Evolutionary conservation across 2,797 vertebrate genomes (phyloP).

Genomic region (Perodicticus potto): DNA sequence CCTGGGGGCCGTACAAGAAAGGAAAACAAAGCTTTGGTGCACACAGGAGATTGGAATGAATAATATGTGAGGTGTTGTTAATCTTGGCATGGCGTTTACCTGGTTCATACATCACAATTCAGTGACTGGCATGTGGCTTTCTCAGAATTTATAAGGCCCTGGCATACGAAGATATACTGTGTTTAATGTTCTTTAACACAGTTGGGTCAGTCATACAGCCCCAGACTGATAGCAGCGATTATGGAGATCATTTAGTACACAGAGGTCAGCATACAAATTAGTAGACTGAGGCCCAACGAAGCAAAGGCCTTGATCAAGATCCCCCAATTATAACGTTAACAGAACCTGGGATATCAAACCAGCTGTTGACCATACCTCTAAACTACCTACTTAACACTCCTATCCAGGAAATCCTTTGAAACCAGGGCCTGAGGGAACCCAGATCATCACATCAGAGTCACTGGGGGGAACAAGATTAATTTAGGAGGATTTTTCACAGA

Average conservation of each 20-base stretch:
- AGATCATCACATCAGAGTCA: background rate
- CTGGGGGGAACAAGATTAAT: background rate
- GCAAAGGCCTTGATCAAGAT: background rate
- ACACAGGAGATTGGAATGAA: background rate
- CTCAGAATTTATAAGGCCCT: background rate
- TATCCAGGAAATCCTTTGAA: background rate
- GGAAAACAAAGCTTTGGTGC: background rate
- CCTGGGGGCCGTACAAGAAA: background rate
- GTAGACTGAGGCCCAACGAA: background rate
- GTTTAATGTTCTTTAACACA: background rate
- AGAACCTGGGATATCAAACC: background rate
- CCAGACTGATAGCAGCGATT: background rate
- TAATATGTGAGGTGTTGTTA: background rate
- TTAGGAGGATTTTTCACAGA: background rate
- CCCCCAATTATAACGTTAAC: background rate
- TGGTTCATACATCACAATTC: background rate
- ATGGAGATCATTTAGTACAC: background rate
- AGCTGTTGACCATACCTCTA: background rate
- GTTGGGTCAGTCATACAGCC: background rate
- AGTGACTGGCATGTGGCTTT: background rate
- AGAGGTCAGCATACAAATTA: background rate
- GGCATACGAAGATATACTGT: background rate
- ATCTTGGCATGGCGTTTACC: background rate
- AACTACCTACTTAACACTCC: background rate
- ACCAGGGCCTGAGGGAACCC: background rate